Base-by-base conservation (phyloP, 2,113 vertebrate species). In the Platysteira castanea region DNA sequence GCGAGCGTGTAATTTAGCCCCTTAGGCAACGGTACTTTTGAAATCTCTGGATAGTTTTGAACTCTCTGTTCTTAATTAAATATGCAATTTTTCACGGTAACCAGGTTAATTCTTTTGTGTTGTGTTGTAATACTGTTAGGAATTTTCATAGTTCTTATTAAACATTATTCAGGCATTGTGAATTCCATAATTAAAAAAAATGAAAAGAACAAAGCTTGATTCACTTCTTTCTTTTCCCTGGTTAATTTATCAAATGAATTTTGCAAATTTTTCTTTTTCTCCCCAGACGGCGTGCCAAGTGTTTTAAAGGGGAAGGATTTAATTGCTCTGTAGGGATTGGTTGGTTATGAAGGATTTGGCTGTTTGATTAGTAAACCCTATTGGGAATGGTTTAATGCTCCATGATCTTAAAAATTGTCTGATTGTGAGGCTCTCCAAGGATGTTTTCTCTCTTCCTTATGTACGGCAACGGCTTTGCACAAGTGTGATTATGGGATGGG, bases 361-460 rank as follows among this genome's bases (percentile, higher is more conserved):
- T 99, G 99, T 99, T 99, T 99, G 99, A 99, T 99, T 99, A 99
- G 99, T 98, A 99, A 99, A 99, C 98, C 99, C 99, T 99, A 98
- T 98, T 98, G 99, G 99, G 99, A 99, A 99, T 98, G 98, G 98
- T 99, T 99, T 99, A 99, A 99, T 99, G 99, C 98, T 99, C 99
- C 98, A 96, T 98, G 99, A 99, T 99, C 99, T 99, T 99, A 99
- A 99, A 99, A 99, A 98, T 98, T 98, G 98, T 99, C 99, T 99
- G 99, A 99, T 99, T 99, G 99, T 99, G 98, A 98, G 98, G 98
- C 98, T 98, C 99, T 99, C 98, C 96, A 92, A 99, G 98, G 99
- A 99, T 97, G 97, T 83, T 94, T 96, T 82, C 98, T 97, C 97
- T 93, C 81, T 98, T 98, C 97, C 96, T 97, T 97, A 97, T 98